Evolutionary conservation across 2,888 invertebrate species (phyloP).

Genomic region (Campopleginae sp.): DNA sequence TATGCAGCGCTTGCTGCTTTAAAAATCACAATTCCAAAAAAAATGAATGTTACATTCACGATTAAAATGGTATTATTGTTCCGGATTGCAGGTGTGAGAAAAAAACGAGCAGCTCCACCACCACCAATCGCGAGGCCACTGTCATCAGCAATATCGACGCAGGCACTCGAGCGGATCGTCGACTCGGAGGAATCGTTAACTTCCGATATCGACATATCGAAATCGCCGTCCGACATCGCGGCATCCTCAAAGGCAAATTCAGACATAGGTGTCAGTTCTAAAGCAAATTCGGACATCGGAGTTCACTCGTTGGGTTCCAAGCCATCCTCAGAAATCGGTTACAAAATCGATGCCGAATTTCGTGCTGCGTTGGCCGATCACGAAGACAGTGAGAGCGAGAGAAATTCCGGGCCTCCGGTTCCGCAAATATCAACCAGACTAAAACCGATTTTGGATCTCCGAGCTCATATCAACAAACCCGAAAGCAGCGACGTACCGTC

Average conservation of each 20-base stretch:
- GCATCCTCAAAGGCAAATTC: slow-evolving; percentile 75
- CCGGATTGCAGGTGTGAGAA: slow-evolving; percentile 84
- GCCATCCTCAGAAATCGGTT: slow-evolving; percentile 61
- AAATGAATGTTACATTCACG: neutral
- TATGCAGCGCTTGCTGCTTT: neutral
- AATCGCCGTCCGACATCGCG: slow-evolving; percentile 80
- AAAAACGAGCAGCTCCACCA: slow-evolving; percentile 87
- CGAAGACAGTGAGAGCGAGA: slow-evolving; percentile 48
- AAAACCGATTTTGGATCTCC: slow-evolving; percentile 29
- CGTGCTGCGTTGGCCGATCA: slow-evolving; percentile 61
- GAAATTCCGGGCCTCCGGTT: slow-evolving; percentile 19
- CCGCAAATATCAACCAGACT: slow-evolving; percentile 22
- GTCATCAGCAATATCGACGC: slow-evolving; percentile 80
- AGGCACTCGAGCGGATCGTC: slow-evolving; percentile 81
- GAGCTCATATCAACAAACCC: neutral
- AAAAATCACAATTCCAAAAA: neutral
- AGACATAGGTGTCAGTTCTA: slow-evolving; percentile 76
- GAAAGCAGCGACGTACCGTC: slow-evolving; percentile 23
- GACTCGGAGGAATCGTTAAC: slow-evolving; percentile 82
- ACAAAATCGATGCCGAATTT: slow-evolving; percentile 60
- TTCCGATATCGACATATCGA: slow-evolving; percentile 81
- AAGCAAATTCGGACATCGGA: slow-evolving; percentile 78
- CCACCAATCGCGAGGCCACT: slow-evolving; percentile 80
- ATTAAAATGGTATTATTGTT: neutral
- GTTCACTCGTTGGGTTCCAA: slow-evolving; percentile 68